A percentile compares a stretch with the other conserved stretches of the same genome.
Evolutionary conservation across 1,140 invertebrate genomes (phyloP).

Genomic region (Ephestia elutella): DNA sequence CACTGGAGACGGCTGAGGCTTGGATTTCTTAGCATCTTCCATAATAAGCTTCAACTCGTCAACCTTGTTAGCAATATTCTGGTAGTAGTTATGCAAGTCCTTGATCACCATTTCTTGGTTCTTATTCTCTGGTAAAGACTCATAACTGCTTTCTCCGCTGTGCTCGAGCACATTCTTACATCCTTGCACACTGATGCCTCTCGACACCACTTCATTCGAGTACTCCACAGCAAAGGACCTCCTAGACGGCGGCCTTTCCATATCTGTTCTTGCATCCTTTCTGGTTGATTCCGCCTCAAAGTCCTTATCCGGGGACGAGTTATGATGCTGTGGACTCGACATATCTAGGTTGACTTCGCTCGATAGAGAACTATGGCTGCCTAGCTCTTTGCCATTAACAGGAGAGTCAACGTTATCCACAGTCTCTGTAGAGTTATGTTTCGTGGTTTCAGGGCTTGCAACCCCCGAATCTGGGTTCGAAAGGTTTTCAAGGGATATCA

Average conservation of each 20-base stretch:
- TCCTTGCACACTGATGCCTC: slow-evolving; percentile 55
- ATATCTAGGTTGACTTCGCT: slow-evolving; percentile 75
- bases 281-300: slow-evolving; percentile 40
- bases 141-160: slow-evolving; percentile 53
- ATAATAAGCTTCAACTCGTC: slow-evolving; percentile 47
- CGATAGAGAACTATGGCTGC: slow-evolving; percentile 70
- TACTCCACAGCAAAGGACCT: slow-evolving; percentile 69
- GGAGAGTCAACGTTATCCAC: slow-evolving; percentile 69
- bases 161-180: slow-evolving; percentile 49
- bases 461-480: slow-evolving; percentile 75
- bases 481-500: slow-evolving; percentile 54
- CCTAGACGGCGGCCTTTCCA: slow-evolving; percentile 70
- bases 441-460: slow-evolving; percentile 74
- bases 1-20: slow-evolving; percentile 29
- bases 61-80: slow-evolving; percentile 38
- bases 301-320: slow-evolving; percentile 53
- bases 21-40: slow-evolving; percentile 35
- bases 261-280: slow-evolving; percentile 29
- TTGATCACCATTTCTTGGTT: slow-evolving; percentile 27
- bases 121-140: slow-evolving; percentile 31
- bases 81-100: slow-evolving; percentile 34
- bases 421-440: slow-evolving; percentile 70
- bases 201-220: slow-evolving; percentile 51
- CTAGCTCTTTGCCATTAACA: slow-evolving; percentile 60
- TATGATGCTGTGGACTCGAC: slow-evolving; percentile 57